Evolutionary conservation across 2,888 invertebrate species (phyloP), one percentile per base, ranked within the genome.

Genomic region (Oxystoma pomonae): DNA sequence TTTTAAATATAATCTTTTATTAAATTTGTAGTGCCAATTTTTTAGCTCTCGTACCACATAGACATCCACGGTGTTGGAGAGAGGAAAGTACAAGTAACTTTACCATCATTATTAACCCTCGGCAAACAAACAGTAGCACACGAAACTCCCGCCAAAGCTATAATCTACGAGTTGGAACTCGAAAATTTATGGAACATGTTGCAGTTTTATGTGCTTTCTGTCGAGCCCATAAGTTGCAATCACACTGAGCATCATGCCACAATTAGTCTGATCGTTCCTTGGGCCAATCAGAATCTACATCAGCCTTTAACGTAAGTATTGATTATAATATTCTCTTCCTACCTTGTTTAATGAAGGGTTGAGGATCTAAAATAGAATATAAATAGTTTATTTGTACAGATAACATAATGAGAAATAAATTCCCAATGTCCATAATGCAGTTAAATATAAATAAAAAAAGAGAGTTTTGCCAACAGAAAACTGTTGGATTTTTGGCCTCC

Each of bases 281-380:
- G 90, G 90, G 85, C 85, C 0, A 77, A 83, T 58, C 83, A 87
- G 67, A 85, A 86, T 64, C 81, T 83, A 55, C 86, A 84, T 73
- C 83, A 84, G 74, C 83, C 83, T 77, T 83, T 85, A 68, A 86
- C 86, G 87, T 87, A 78, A 84, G n/a, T n/a, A n/a, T n/a, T n/a
- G n/a, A n/a, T n/a, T n/a, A n/a, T n/a, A n/a, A n/a, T n/a, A n/a
- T n/a, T n/a, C n/a, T n/a, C n/a, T n/a, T n/a, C n/a, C n/a, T n/a
- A n/a, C n/a, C n/a, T n/a, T n/a, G n/a, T n/a, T n/a, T n/a, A n/a
- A n/a, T n/a, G n/a, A n/a, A n/a, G n/a, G n/a, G n/a, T n/a, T n/a
- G n/a, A n/a, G n/a, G n/a, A n/a, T n/a, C n/a, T n/a, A n/a, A n/a
- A n/a, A n/a, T n/a, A n/a, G n/a, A n/a, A n/a, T n/a, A n/a, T n/a